Evolutionary conservation across 2,113 vertebrate species (phyloP).

Genomic region (Microcebus lehilahytsara): DNA sequence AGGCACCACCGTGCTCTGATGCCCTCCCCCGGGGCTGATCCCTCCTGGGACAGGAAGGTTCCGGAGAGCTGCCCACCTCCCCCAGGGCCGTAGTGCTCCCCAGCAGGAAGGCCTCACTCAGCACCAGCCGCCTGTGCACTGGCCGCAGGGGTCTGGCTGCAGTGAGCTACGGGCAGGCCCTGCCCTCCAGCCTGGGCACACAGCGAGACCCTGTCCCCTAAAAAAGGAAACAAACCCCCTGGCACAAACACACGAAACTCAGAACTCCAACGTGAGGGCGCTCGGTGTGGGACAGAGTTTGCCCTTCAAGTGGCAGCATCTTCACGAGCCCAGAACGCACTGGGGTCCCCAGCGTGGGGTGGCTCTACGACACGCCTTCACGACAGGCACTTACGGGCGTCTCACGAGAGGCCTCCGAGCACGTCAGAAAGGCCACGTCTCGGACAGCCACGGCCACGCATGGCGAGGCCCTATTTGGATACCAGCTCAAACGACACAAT

Average conservation of each 20-base stretch:
- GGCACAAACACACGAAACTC: neutral
- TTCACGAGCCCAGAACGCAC: neutral
- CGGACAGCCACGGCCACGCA: neutral
- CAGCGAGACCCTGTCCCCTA: neutral
- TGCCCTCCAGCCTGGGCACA: neutral
- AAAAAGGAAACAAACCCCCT: too few species aligned
- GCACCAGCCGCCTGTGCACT: neutral
- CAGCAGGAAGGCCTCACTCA: neutral
- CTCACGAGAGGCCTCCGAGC: neutral
- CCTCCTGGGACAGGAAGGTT: neutral
- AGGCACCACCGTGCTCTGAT: accelerated
- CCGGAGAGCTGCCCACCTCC: neutral
- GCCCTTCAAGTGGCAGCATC: neutral
- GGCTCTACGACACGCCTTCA: accelerated
- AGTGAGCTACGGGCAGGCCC: neutral
- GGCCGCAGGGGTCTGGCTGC: neutral
- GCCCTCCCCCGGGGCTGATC: too few species aligned
- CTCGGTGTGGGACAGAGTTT: accelerated
- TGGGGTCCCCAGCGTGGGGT: neutral
- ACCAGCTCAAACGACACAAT: neutral
- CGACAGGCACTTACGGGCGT: neutral
- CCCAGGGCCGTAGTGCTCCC: accelerated
- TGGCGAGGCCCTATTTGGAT: neutral
- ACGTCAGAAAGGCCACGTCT: neutral
- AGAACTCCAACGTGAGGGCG: neutral